Conservation (phyloP, 2,113 vertebrate species). For the Epinephelus lanceolatus region DNA sequence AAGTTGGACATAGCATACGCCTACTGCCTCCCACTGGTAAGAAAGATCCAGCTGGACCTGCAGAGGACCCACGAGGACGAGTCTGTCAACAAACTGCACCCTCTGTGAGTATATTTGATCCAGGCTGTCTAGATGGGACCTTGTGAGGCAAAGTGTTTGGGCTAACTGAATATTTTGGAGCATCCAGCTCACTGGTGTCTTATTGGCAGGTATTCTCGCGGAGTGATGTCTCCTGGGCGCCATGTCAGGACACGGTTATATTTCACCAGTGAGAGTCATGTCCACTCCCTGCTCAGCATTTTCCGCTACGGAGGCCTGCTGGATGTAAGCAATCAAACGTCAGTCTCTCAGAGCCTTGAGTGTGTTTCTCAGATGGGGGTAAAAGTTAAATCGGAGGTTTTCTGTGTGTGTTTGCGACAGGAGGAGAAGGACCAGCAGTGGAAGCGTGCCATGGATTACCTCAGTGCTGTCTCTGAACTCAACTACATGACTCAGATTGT, state of each 20-base stretch:
- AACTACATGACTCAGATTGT: constrained; percentile 99
- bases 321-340: constrained; percentile 86
- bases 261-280: constrained; percentile 98
- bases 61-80: constrained; percentile 99
- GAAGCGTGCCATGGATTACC: constrained; percentile 98
- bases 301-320: constrained; percentile 97
- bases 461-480: constrained; percentile 97
- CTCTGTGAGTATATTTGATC: constrained; percentile 83
- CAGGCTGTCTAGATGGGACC: background rate
- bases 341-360: background rate
- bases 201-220: constrained; percentile 92
- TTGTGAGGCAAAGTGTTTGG: background rate
- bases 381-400: background rate
- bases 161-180: background rate
- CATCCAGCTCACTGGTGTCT: background rate
- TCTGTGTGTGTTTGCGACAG: constrained; percentile 78
- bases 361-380: background rate
- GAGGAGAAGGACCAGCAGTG: constrained; percentile 96
- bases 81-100: constrained; percentile 98
- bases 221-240: constrained; percentile 96
- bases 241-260: constrained; percentile 96
- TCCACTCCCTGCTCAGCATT: constrained; percentile 96
- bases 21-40: constrained; percentile 96
- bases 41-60: constrained; percentile 96
- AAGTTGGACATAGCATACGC: constrained; percentile 97